Conservation (phyloP, 2,113 vertebrate species). For the Cricetomys ansorgei region DNA sequence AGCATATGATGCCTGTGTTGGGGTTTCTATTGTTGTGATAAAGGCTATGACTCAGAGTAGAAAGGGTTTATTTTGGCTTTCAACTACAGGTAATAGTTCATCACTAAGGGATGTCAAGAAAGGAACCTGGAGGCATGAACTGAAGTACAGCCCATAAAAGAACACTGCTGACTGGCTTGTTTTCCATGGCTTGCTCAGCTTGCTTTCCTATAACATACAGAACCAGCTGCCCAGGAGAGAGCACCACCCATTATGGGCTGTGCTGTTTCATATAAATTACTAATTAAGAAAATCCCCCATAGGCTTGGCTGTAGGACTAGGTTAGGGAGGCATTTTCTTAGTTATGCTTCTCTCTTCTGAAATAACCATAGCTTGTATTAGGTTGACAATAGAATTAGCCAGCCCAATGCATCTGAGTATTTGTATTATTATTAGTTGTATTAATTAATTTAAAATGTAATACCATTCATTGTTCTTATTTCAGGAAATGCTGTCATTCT, state of each 20-base stretch:
- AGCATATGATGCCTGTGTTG: background rate
- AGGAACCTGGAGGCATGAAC: background rate
- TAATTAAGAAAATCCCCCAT: background rate
- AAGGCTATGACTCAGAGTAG: background rate
- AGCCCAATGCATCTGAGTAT: background rate
- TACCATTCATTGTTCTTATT: background rate
- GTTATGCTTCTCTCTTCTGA: background rate
- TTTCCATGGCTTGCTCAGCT: no score
- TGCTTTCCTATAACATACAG: background rate
- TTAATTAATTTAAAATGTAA: background rate
- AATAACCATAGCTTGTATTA: background rate
- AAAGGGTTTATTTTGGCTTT: background rate
- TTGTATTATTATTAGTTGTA: background rate
- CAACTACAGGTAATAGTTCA: background rate
- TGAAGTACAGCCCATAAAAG: background rate
- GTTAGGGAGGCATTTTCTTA: background rate
- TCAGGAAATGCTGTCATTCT: background rate
- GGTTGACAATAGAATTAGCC: background rate
- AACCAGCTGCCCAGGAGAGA: background rate
- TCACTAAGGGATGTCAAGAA: background rate
- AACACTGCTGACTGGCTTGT: background rate
- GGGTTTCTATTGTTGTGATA: background rate
- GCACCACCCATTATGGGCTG: no score
- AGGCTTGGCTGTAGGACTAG: background rate
- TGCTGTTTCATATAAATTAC: background rate